phyloP scores from a whole-genome alignment of 2,113 vertebrate genomes.

The Rynchops niger region DNA sequence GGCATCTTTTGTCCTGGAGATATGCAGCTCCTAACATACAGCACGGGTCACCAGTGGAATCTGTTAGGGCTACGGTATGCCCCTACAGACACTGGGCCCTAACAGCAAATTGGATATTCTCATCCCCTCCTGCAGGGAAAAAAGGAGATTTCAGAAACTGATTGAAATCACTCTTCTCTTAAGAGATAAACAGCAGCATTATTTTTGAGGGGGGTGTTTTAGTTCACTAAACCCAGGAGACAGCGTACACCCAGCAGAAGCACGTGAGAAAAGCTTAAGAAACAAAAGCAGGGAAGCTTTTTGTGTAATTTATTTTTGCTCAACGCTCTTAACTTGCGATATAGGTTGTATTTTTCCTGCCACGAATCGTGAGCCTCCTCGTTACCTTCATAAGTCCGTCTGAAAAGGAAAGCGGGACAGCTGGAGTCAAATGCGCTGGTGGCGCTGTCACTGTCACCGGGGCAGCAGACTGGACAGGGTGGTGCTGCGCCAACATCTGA shows the following conservation, averaged over 20 bases:
- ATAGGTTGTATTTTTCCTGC: too few relatives aligned
- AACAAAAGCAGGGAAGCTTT: neutral
- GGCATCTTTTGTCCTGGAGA: neutral
- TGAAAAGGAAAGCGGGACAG: slow-evolving; percentile 85
- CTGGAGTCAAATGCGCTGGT: slow-evolving; percentile 86
- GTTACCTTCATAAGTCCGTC: slow-evolving; percentile 95
- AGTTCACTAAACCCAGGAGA: neutral
- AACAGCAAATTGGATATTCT: neutral
- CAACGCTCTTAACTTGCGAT: rapidly evolving
- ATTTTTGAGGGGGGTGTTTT: too few relatives aligned
- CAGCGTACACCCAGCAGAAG: neutral
- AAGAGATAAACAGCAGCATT: neutral
- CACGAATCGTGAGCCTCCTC: neutral
- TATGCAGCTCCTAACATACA: neutral
- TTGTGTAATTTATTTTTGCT: neutral
- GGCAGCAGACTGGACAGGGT: slow-evolving; percentile 84
- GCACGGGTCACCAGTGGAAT: neutral
- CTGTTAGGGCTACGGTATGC: neutral
- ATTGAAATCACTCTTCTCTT: neutral
- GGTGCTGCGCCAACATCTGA: slow-evolving; percentile 83
- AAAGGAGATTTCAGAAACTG: neutral
- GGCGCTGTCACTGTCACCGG: slow-evolving; percentile 85
- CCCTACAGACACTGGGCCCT: neutral
- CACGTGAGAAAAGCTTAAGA: neutral
- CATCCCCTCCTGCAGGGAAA: neutral